phyloP scores from a whole-genome alignment of 2,113 vertebrate genomes.

The Eublepharis macularius region DNA sequence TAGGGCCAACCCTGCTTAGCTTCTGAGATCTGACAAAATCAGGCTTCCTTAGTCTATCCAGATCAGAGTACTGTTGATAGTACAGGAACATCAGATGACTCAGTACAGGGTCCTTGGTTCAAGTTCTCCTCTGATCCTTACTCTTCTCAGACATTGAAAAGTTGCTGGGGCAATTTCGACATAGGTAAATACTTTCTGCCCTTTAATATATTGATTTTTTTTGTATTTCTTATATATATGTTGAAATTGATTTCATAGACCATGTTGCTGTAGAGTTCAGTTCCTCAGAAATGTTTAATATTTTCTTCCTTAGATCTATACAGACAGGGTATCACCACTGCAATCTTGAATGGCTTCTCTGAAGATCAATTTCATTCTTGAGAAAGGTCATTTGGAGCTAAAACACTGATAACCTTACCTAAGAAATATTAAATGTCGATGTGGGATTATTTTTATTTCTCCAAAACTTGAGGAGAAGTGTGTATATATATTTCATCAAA shows the following conservation, averaged over 20 bases:
- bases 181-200: background rate
- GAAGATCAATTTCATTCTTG: slow-evolving; percentile 41
- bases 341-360: slow-evolving; percentile 35
- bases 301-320: slow-evolving; percentile 32
- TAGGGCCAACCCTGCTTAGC: too few relatives aligned
- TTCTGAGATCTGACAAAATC: too few relatives aligned
- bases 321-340: slow-evolving; percentile 2
- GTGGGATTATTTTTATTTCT: background rate
- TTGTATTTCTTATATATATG: background rate
- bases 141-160: background rate
- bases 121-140: background rate
- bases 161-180: background rate
- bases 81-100: background rate
- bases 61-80: too few relatives aligned
- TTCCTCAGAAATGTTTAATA: background rate
- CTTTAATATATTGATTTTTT: background rate
- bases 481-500: background rate
- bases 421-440: slow-evolving; percentile 22
- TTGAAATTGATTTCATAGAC: background rate
- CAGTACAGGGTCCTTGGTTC: background rate
- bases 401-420: slow-evolving; percentile 31
- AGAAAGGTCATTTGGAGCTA: slow-evolving; percentile 36
- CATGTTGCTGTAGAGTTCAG: background rate
- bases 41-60: too few relatives aligned
- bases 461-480: background rate